These are phyloP conservation scores for Aleiodes testaceus DNA, from an alignment of 2,888 invertebrate species.

Conservation along the genomic window DNA sequence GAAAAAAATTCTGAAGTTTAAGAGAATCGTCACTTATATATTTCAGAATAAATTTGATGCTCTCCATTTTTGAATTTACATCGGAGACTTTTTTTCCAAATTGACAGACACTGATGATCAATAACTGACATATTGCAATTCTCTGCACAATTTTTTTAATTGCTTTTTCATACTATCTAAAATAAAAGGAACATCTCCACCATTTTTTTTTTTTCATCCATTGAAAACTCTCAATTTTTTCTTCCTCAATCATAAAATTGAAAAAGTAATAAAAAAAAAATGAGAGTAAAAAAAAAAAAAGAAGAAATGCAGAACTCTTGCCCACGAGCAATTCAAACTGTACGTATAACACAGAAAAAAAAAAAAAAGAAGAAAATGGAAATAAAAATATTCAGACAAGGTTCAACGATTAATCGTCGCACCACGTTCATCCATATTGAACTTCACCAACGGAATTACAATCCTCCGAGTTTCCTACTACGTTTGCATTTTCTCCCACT, in stretches of 20 bases:
- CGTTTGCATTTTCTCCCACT: conserved; percentile 47
- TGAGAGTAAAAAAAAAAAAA: no score
- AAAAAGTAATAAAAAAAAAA: background rate
- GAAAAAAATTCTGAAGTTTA: no score
- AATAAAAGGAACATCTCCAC: background rate
- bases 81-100: no score
- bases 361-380: background rate
- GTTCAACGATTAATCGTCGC: conserved; percentile 50
- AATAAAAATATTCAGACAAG: conserved; percentile 45
- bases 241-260: background rate
- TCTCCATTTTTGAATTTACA: no score
- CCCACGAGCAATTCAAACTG: background rate
- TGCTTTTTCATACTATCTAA: no score
- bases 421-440: conserved; percentile 53
- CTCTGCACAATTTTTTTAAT: no score
- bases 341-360: background rate
- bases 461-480: conserved; percentile 44
- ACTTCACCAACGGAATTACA: conserved; percentile 49
- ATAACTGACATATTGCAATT: no score
- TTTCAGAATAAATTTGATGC: conserved; percentile 29
- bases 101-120: no score
- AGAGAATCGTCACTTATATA: conserved; percentile 16
- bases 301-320: background rate
- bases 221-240: background rate
- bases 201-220: background rate